Conservation (phyloP, 2,888 invertebrate genomes). For the Encarsia formosa region DNA sequence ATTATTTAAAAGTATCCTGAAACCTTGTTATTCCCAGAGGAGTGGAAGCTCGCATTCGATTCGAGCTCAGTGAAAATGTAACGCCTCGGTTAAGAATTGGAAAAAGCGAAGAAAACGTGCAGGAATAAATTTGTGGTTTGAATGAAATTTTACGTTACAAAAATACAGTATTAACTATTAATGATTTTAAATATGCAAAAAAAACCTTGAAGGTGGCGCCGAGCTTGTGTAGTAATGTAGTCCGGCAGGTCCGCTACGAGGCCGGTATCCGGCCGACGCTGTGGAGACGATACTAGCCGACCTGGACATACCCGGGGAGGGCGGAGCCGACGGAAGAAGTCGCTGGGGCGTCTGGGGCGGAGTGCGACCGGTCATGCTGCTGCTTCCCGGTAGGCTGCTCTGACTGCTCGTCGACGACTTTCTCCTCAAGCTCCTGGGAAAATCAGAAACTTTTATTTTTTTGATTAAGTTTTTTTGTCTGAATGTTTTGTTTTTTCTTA, state of each 20-base stretch:
- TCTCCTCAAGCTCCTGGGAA: constrained; percentile 41
- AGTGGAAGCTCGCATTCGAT: no score
- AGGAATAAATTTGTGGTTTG: no score
- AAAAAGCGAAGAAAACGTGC: no score
- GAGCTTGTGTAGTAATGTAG: constrained; percentile 72
- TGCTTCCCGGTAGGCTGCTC: constrained; percentile 39
- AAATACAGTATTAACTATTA: neutral
- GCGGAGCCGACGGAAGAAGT: constrained; percentile 48
- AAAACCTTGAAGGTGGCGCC: constrained; percentile 66
- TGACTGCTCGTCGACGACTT: constrained; percentile 47
- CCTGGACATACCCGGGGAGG: constrained; percentile 51
- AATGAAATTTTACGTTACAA: no score
- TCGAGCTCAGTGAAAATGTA: no score
- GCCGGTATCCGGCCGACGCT: constrained; percentile 58
- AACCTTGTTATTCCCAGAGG: no score
- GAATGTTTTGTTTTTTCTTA: no score
- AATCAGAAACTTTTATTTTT: no score
- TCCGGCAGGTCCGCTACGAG: constrained; percentile 76
- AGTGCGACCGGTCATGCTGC: constrained; percentile 48
- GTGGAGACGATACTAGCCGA: constrained; percentile 50
- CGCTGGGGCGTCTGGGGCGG: constrained; percentile 49
- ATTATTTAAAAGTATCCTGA: no score
- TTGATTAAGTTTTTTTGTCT: no score
- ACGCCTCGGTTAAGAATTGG: no score
- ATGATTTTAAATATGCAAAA: neutral